Conservation (phyloP, 2,797 vertebrate species). For the Bothrops alternatus region DNA sequence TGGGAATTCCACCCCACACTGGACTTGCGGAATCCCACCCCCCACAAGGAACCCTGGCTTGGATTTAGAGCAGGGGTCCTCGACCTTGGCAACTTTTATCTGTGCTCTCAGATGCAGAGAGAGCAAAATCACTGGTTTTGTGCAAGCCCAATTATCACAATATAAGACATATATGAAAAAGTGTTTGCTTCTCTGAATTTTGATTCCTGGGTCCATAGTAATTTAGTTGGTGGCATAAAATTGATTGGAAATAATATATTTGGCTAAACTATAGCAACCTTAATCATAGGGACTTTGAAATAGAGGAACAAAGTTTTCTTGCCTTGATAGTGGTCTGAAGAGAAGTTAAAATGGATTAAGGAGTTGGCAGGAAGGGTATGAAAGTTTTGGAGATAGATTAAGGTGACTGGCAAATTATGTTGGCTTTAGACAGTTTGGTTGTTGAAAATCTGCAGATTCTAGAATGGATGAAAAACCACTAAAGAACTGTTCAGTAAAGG, state of each 20-base stretch:
- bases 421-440: neutral
- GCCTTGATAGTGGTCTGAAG: neutral
- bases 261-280: neutral
- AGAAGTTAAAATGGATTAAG: neutral
- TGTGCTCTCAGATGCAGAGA: neutral
- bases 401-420: neutral
- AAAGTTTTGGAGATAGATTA: neutral
- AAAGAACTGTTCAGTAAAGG: neutral
- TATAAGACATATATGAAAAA: neutral
- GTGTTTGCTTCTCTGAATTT: neutral
- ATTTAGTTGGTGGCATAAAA: neutral
- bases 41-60: too few species aligned
- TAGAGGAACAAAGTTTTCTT: too few species aligned
- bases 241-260: neutral
- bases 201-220: neutral
- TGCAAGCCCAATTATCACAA: neutral
- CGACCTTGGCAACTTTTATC: too few species aligned
- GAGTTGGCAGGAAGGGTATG: neutral
- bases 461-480: neutral
- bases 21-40: too few species aligned
- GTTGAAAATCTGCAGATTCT: neutral
- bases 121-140: neutral
- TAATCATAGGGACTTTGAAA: neutral
- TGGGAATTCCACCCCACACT: too few species aligned
- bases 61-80: too few species aligned